Evolutionary conservation across 1,140 invertebrate genomes (phyloP), one percentile per base, ranked within the genome.

Genomic region (Brevipalpus yothersi): DNA sequence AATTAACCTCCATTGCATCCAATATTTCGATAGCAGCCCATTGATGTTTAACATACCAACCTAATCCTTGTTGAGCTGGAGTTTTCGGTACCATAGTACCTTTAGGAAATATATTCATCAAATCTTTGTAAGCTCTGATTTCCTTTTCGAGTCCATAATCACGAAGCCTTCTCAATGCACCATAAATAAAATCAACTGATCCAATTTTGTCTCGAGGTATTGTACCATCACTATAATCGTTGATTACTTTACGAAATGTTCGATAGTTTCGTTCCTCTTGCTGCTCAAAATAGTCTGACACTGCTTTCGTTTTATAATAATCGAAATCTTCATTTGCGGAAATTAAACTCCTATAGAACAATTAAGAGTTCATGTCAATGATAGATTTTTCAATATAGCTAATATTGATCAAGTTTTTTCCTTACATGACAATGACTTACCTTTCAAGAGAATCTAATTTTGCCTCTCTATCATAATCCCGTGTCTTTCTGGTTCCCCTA

Each of bases 21-120:
- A 96, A 71, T 49, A 97, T 64, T 67, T 87, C 82, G 10, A 93
- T 79, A 21, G 81, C 82, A 72, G 86, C 89, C 13, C 61, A 49
- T 68, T 98, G 94, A 65, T 99, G 92, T 72, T 86, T 85, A 0
- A 90, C 86, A 74, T 85, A 94, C 71, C 94, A 86, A 76, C 82
- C 79, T 64, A 92, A 84, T 69, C 91, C 85, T 0, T 80, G 77
- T 75, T 92, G 86, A 66, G 84, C 80, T 19, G 80, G 69, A 71
- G 84, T 92, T 41, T 68, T 74, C 0, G 92, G 80, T 59, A 94
- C 77, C 69, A 90, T 83, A 69, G 80, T 83, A 51, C 83, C 89
- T 72, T 94, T 90, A 0, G 94, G 93, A 69, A 98, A 80, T 15
- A 96, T 78, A 69, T 93, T 79, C 19, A 97, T 72, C 31, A 99